Evolutionary conservation across 2,113 vertebrate species (phyloP).

Genomic region (Neolamprologus kungweensis): DNA sequence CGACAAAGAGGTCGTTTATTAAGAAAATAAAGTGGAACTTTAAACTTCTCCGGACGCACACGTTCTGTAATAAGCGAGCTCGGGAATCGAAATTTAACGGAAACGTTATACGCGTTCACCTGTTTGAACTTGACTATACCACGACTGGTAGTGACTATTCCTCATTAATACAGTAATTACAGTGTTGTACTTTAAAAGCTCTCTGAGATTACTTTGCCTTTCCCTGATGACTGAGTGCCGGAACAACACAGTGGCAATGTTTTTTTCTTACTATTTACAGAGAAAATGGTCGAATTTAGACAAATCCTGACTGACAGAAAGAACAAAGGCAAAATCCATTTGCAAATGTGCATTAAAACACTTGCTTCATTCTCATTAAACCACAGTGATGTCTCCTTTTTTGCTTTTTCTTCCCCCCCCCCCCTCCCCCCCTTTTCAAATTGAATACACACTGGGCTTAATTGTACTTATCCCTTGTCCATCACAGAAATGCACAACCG

Average conservation of each 20-base stretch:
- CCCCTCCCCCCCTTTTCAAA: slow-evolving; percentile 31
- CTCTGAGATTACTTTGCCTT: neutral
- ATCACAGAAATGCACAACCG: slow-evolving; percentile 35
- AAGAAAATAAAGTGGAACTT: neutral
- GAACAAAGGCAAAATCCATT: slow-evolving; percentile 57
- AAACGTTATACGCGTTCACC: neutral
- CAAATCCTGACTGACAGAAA: slow-evolving; percentile 69
- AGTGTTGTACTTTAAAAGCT: neutral
- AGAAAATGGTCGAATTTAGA: slow-evolving; percentile 32
- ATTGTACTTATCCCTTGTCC: slow-evolving; percentile 70
- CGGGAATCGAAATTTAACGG: neutral
- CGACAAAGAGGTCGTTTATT: neutral
- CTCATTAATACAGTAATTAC: neutral
- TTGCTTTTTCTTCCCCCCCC: neutral
- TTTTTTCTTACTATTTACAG: slow-evolving; percentile 33
- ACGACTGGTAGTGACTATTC: neutral
- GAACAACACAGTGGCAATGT: neutral
- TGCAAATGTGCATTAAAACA: slow-evolving; percentile 54
- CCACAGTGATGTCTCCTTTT: slow-evolving; percentile 44
- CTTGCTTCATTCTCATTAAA: slow-evolving; percentile 57
- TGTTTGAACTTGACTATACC: neutral
- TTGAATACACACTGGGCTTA: slow-evolving; percentile 54
- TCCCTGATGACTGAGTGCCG: neutral
- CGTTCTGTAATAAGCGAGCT: neutral
- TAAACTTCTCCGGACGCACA: neutral